Base-by-base conservation (phyloP, 2,797 vertebrate genomes). In the Ara ararauna region DNA sequence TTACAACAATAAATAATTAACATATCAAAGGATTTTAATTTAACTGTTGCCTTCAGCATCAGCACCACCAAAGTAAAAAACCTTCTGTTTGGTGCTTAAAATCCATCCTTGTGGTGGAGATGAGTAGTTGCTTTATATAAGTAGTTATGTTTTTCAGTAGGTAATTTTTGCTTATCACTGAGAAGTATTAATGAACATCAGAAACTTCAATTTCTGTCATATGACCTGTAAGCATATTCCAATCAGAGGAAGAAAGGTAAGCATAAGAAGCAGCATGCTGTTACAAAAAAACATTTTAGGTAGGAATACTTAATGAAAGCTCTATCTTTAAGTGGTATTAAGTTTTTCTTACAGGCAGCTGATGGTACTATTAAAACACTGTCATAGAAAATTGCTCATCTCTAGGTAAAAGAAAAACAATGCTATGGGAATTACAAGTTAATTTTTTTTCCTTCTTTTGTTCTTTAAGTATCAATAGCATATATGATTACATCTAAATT, bases 1-100 rank as follows among this genome's bases (percentile, higher is more conserved):
- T 98, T 97, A 97, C 95, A 97, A 97, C 96, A 96, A 97, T 98
- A 98, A 98, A 98, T 97, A 97, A 98, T 98, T 97, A 97, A 98
- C 97, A 97, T 97, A 97, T 97, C 97, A 98, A 98, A 98, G 90
- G 72, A 85, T 96, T 97, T 82, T 95, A 96, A 97, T 97, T 97
- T 97, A 97, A 97, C 71, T 96, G 94, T 95, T 96, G 94, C 94
- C 92, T 97, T 96, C 93, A 97, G 95, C 91, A 93, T 48, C 91
- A 95, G 73, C 73, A 92, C 64, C 94, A 54, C 45, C 86, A 85
- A 93, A 87, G 81, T 45, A 89, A 67, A 95, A 96, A 97, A 66
- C 79, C 87, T 89, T 80, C 80, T 80, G 23, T 87, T 96, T 95
- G 54, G 40, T 92, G 88, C 61, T 96, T 94, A 86, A 90, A 95